Evolutionary conservation across 1,140 invertebrate genomes (phyloP).

Genomic region (Coboldia fuscipes): DNA sequence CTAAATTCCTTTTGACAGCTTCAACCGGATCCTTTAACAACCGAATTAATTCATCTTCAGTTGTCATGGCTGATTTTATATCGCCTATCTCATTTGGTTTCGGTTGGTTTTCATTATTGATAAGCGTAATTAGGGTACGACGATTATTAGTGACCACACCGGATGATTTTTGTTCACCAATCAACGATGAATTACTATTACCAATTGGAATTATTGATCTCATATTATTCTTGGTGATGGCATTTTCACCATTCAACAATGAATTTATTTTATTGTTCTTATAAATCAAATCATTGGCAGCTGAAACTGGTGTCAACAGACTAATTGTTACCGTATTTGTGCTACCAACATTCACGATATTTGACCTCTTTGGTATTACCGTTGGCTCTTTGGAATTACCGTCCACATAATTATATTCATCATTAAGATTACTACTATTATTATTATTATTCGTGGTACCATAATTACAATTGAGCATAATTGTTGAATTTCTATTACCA

Average conservation of each 20-base stretch:
- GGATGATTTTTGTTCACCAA: not conserved
- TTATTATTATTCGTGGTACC: not conserved
- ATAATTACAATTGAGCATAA: too few relatives aligned
- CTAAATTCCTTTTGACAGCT: slow-evolving; percentile 41
- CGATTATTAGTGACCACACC: not conserved
- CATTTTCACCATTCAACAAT: not conserved
- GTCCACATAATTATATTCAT: not conserved
- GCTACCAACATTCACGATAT: too few relatives aligned
- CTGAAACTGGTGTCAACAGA: not conserved
- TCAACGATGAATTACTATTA: not conserved
- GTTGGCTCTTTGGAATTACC: too few relatives aligned
- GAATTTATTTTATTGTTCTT: not conserved
- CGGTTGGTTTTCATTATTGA: not conserved
- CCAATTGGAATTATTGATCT: not conserved
- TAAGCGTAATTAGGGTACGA: too few relatives aligned
- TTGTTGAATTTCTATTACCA: slow-evolving; percentile 19
- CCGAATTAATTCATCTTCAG: slow-evolving; percentile 24
- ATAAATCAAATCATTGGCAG: not conserved
- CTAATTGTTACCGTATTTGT: not conserved
- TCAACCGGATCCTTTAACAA: slow-evolving; percentile 42
- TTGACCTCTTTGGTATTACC: too few relatives aligned
- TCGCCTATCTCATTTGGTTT: not conserved
- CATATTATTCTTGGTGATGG: not conserved
- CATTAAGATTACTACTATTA: slow-evolving; percentile 2
- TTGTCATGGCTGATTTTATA: not conserved